phyloP scores from a whole-genome alignment of 2,888 invertebrate species.

The Nomada fucata region DNA sequence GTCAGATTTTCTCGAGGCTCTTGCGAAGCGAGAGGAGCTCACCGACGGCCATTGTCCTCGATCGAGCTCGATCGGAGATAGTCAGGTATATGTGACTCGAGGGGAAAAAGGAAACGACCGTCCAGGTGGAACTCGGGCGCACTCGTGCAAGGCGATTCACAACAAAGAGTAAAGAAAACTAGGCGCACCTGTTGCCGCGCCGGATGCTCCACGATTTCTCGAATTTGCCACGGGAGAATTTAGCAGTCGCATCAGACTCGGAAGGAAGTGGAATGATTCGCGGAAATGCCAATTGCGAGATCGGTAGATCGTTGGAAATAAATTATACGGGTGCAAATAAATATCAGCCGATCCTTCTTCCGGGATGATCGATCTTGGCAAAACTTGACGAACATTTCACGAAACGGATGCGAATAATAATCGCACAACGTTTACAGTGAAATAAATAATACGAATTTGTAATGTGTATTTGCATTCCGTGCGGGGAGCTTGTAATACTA shows the following conservation, averaged over 20 bases:
- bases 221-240: conserved; percentile 18
- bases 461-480: too few species aligned
- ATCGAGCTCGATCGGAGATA: conserved; percentile 65
- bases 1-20: conserved; percentile 35
- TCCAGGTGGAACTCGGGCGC: conserved; percentile 69
- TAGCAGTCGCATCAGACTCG: background rate
- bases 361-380: background rate
- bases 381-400: background rate
- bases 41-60: conserved; percentile 69
- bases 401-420: background rate
- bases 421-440: too few species aligned
- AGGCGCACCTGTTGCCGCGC: conserved; percentile 64
- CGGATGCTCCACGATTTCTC: conserved; percentile 46
- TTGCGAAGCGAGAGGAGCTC: conserved; percentile 43
- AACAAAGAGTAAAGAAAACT: conserved; percentile 68
- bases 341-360: too few species aligned
- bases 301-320: background rate
- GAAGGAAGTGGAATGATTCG: background rate
- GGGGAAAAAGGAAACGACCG: conserved; percentile 68
- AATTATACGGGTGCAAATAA: too few species aligned
- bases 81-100: conserved; percentile 65
- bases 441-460: too few species aligned
- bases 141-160: conserved; percentile 66
- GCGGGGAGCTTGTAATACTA: background rate
- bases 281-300: background rate